phyloP scores from a whole-genome alignment of 2,113 vertebrate genomes.

The Sinosuthora webbiana region DNA sequence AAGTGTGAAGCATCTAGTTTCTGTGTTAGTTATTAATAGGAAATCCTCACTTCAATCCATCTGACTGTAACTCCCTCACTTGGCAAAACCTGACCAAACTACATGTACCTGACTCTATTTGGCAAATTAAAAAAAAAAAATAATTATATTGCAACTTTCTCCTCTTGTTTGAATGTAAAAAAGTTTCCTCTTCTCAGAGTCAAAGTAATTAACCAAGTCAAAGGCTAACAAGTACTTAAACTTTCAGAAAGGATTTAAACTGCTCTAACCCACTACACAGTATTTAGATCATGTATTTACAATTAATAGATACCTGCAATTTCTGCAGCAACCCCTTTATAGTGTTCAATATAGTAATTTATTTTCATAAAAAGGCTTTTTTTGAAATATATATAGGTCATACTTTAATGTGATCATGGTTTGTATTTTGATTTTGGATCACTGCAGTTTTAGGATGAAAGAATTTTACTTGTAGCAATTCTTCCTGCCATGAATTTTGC shows the following conservation, averaged over 20 bases:
- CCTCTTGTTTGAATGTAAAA: neutral
- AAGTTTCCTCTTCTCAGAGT: neutral
- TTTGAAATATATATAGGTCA: neutral
- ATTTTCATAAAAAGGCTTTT: neutral
- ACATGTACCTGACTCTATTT: neutral
- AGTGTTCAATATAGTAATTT: neutral
- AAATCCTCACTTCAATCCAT: neutral
- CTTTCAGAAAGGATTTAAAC: neutral
- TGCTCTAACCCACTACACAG: neutral
- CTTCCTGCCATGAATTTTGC: neutral
- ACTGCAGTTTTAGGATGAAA: neutral
- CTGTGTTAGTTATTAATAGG: neutral
- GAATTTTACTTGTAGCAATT: neutral
- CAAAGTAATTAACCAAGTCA: neutral
- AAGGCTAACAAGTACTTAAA: neutral
- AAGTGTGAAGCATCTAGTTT: neutral
- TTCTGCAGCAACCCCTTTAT: neutral
- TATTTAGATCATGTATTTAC: neutral
- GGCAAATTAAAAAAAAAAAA: neutral
- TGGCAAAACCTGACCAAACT: neutral
- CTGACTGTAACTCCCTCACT: neutral
- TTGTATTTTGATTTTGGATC: neutral
- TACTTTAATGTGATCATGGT: neutral
- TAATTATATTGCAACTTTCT: neutral
- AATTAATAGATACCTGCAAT: neutral